Evolutionary conservation across 2,888 invertebrate genomes (phyloP).

Genomic region (Ommatoiulus sabulosus): DNA sequence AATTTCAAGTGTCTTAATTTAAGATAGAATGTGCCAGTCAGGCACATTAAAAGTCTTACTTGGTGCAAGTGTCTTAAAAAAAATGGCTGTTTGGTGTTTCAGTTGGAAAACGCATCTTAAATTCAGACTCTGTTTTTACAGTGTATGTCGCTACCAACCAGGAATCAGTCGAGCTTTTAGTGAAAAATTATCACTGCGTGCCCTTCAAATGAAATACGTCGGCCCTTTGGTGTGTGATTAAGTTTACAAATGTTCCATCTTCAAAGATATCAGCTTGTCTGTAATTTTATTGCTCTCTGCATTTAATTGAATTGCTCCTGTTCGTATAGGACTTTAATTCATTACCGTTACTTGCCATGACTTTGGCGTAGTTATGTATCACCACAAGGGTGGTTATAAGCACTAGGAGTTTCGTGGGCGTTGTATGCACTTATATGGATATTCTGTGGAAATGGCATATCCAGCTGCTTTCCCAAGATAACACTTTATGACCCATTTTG

Average conservation of each 20-base stretch:
- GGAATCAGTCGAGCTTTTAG: background rate
- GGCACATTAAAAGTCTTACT: no score
- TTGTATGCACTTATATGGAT: background rate
- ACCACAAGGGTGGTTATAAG: slow-evolving; percentile 7
- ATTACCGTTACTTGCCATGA: slow-evolving; percentile 10
- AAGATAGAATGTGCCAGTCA: no score
- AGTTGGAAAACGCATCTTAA: no score
- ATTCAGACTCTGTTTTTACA: no score
- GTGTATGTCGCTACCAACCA: background rate
- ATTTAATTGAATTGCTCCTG: slow-evolving; percentile 3
- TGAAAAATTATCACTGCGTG: background rate
- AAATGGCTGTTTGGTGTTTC: no score
- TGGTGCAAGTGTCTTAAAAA: no score
- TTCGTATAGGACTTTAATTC: background rate
- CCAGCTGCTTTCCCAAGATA: slow-evolving; percentile 50
- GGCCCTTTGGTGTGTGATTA: background rate
- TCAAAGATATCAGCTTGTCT: slow-evolving; percentile 10
- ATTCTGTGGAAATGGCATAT: slow-evolving; percentile 8
- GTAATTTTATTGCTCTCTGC: background rate
- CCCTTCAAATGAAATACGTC: background rate
- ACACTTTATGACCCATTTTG: slow-evolving; percentile 50
- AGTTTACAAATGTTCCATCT: slow-evolving; percentile 28
- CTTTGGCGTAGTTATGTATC: slow-evolving; percentile 34
- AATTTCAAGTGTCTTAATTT: no score
- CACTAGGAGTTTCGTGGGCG: background rate